A percentile compares a stretch with the other conserved stretches of the same genome.
Evolutionary conservation across 2,113 vertebrate genomes (phyloP).

Genomic region (Leptodactylus fuscus): DNA sequence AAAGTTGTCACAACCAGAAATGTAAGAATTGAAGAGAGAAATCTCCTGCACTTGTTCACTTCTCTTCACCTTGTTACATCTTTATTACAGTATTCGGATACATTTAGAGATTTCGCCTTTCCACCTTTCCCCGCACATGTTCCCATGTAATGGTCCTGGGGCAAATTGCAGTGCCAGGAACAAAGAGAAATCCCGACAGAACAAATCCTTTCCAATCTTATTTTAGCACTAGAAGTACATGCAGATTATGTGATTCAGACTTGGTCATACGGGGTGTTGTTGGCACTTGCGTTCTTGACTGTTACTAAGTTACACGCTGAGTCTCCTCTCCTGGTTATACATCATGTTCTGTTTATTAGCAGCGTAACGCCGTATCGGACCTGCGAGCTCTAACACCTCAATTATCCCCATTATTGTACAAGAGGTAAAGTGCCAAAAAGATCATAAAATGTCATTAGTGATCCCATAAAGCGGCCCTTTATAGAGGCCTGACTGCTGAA

Average conservation of each 20-base stretch:
- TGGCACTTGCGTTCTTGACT: not conserved
- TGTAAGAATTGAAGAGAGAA: no score
- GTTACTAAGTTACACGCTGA: slow-evolving; percentile 2
- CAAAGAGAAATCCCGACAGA: not conserved
- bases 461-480: not conserved
- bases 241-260: slow-evolving; percentile 30
- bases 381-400: not conserved
- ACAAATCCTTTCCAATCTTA: slow-evolving; percentile 23
- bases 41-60: no score
- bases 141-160: no score
- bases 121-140: not conserved
- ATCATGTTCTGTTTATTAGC: not conserved
- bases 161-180: no score
- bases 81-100: not conserved
- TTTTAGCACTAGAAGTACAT: slow-evolving; percentile 9
- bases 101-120: not conserved
- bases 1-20: no score
- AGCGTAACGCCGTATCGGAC: not conserved
- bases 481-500: not conserved
- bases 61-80: not conserved
- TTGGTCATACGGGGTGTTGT: slow-evolving; percentile 30
- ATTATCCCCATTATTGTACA: not conserved
- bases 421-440: not conserved
- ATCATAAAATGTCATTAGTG: not conserved
- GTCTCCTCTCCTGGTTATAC: not conserved